Percentiles rank a stretch among this genome's conserved stretches.
Evolutionary conservation across 2,113 vertebrate species (phyloP).

Genomic region (Macquaria ambigua): DNA sequence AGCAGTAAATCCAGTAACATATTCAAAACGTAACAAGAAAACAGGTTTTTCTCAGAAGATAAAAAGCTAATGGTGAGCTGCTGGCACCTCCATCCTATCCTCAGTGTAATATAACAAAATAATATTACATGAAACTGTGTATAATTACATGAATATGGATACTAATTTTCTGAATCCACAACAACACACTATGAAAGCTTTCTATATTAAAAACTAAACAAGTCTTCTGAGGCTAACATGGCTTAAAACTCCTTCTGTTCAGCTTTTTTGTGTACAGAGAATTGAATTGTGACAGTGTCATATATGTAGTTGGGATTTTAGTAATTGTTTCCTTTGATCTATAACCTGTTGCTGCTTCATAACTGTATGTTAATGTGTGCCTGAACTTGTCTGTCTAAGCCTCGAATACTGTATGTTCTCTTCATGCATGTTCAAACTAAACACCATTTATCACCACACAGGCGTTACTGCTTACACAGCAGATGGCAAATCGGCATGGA

Average conservation of each 20-base stretch:
- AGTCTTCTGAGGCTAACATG: neutral
- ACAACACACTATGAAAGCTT: neutral
- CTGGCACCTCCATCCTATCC: neutral
- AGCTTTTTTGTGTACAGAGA: neutral
- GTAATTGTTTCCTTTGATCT: neutral
- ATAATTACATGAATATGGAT: neutral
- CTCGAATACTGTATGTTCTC: neutral
- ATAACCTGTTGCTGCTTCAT: neutral
- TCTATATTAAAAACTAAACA: constrained; percentile 2
- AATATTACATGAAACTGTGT: constrained; percentile 4
- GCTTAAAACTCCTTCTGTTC: neutral
- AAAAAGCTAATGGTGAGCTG: constrained; percentile 34
- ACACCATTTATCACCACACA: constrained; percentile 36
- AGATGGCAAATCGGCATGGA: constrained; percentile 68
- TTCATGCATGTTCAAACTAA: constrained; percentile 42
- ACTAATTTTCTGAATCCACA: constrained; percentile 8
- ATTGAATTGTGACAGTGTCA: neutral
- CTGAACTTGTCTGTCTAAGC: neutral
- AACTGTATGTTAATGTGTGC: neutral
- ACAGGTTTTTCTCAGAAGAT: constrained; percentile 20
- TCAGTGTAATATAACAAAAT: constrained; percentile 21
- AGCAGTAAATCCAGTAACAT: constrained; percentile 33
- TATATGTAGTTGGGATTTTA: neutral
- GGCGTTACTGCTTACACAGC: constrained; percentile 46
- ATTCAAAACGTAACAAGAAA: constrained; percentile 20